Evolutionary conservation across 1,140 invertebrate species (phyloP).

Genomic region (Anoplolepis gracilipes): DNA sequence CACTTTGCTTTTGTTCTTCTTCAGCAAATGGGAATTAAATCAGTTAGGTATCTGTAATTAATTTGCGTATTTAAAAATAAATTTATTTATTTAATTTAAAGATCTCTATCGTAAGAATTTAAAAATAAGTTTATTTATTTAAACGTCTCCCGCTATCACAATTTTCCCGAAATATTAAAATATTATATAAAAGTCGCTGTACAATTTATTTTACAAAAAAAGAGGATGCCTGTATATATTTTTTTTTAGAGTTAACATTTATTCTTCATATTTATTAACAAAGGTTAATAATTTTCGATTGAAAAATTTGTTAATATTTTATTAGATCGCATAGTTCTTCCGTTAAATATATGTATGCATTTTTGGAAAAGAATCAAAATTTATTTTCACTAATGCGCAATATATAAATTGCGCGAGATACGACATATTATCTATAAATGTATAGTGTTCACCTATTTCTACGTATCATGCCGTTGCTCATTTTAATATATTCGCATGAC

Average conservation of each 20-base stretch:
- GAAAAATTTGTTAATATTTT: background rate
- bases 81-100: background rate
- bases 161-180: conserved; percentile 16
- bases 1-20: background rate
- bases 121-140: background rate
- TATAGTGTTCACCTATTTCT: background rate
- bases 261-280: no score
- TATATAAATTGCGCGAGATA: background rate
- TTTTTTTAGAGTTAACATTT: background rate
- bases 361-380: conserved; percentile 54
- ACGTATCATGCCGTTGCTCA: background rate
- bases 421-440: background rate
- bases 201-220: background rate
- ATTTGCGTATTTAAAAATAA: background rate
- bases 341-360: background rate
- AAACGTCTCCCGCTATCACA: background rate
- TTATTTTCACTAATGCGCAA: conserved; percentile 38
- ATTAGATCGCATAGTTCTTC: background rate
- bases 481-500: conserved; percentile 14
- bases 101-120: no score
- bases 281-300: no score
- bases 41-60: conserved; percentile 28
- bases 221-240: background rate
- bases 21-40: background rate
- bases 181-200: no score